Evolutionary conservation across 2,797 vertebrate genomes (phyloP).

Genomic region (Lagodon rhomboides): DNA sequence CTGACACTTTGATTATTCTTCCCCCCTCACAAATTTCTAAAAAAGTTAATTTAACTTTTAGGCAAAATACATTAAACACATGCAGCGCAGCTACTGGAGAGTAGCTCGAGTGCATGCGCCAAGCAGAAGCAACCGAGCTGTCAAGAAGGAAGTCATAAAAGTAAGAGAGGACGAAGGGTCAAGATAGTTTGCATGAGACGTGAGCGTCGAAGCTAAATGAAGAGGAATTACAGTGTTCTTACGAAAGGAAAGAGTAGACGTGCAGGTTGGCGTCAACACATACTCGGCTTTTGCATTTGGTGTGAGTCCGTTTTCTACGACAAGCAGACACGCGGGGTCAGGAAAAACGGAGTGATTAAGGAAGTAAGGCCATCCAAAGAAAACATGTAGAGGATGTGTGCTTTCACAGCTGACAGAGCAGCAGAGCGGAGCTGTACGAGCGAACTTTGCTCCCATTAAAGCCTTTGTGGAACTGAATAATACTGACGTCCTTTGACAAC

Average conservation of each 20-base stretch:
- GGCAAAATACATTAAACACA: background rate
- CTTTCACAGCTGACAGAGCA: conserved; percentile 41
- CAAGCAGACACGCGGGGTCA: conserved; percentile 26
- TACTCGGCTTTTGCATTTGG: background rate
- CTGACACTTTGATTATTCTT: background rate
- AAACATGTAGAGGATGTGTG: conserved; percentile 71
- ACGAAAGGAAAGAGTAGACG: conserved; percentile 10
- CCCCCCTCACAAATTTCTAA: too few relatives aligned
- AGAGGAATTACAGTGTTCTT: conserved; percentile 1
- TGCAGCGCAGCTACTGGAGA: background rate
- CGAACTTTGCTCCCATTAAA: conserved; percentile 37
- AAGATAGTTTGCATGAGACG: conserved; percentile 15
- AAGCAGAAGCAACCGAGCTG: conserved; percentile 56
- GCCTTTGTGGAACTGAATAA: conserved; percentile 25
- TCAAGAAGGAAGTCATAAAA: conserved; percentile 67
- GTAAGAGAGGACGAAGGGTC: conserved; percentile 54
- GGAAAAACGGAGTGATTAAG: conserved; percentile 54
- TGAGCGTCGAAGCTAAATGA: conserved; percentile 11
- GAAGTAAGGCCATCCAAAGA: conserved; percentile 68
- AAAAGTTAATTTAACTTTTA: background rate
- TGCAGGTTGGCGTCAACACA: background rate
- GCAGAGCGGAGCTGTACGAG: background rate
- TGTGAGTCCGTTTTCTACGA: background rate
- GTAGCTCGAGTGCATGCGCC: background rate
- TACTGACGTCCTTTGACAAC: conserved; percentile 9